A percentile compares a stretch with the other conserved stretches of the same genome.
These are phyloP conservation scores for Morinoia aosen DNA, from an alignment of 2,888 invertebrate species.

Conservation along the genomic window DNA sequence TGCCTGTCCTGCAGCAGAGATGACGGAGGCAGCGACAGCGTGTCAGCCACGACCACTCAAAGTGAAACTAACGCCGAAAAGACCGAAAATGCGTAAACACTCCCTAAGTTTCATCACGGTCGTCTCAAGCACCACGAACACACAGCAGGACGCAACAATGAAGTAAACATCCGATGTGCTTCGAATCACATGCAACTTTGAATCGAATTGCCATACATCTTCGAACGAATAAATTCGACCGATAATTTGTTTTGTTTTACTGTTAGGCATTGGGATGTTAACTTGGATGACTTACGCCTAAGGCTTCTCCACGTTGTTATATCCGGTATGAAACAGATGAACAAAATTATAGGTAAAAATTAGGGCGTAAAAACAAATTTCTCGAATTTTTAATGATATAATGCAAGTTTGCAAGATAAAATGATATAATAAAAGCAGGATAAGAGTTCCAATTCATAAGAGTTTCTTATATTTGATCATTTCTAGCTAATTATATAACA, in stretches of 20 bases:
- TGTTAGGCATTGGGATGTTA: not conserved
- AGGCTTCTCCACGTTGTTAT: not conserved
- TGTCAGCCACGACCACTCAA: constrained; percentile 38
- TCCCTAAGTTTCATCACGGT: not conserved
- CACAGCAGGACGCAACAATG: not conserved
- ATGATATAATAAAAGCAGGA: too few species aligned
- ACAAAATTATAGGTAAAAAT: not conserved
- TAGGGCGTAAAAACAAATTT: not conserved
- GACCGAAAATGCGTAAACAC: constrained; percentile 53
- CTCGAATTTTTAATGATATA: not conserved
- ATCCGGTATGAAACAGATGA: not conserved
- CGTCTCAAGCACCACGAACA: not conserved
- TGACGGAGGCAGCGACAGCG: constrained; percentile 48
- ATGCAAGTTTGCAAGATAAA: too few species aligned
- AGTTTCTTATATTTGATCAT: too few species aligned
- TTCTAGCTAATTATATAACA: too few species aligned
- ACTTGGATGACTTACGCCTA: not conserved
- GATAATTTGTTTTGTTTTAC: not conserved
- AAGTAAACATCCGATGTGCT: not conserved
- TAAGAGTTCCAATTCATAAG: too few species aligned
- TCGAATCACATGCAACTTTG: not conserved
- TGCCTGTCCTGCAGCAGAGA: constrained; percentile 58
- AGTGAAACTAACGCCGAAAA: constrained; percentile 54
- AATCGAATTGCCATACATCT: not conserved
- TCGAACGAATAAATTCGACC: constrained; percentile 17